A percentile compares a stretch with the other conserved stretches of the same genome.
Conservation (phyloP, 2,113 vertebrate genomes). For the Zosterops borbonicus region DNA sequence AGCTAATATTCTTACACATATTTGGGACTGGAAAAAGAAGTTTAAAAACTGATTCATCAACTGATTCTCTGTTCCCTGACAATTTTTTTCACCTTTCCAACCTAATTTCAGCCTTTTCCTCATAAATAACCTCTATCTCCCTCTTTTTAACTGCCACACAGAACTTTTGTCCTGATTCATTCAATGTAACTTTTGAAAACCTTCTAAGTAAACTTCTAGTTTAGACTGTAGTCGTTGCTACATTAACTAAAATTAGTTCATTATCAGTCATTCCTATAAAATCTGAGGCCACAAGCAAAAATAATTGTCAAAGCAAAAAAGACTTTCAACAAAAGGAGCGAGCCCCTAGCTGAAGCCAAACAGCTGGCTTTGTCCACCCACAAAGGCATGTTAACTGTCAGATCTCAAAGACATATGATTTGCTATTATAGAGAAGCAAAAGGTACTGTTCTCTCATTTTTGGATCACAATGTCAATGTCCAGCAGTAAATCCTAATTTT, state of each 20-base stretch:
- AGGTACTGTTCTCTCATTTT: not conserved
- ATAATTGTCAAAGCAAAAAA: not conserved
- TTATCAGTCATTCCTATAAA: not conserved
- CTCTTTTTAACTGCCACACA: not conserved
- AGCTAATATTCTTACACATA: not conserved
- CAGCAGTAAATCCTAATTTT: not conserved
- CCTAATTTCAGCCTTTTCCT: not conserved
- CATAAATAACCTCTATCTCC: not conserved
- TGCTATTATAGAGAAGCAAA: not conserved
- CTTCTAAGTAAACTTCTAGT: not conserved
- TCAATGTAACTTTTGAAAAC: not conserved
- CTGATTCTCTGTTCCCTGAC: not conserved
- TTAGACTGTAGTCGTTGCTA: not conserved
- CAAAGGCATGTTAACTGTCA: not conserved
- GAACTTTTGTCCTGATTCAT: not conserved
- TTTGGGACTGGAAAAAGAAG: not conserved
- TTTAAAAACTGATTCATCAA: not conserved
- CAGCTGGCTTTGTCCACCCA: not conserved
- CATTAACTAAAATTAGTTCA: not conserved
- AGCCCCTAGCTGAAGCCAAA: not conserved
- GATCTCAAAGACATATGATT: not conserved
- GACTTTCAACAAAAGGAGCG: not conserved
- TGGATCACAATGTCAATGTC: fast-evolving
- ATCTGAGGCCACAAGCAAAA: not conserved
- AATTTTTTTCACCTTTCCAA: not conserved